Evolutionary conservation across 1,140 invertebrate species (phyloP).

Genomic region (Drosophila truncata): DNA sequence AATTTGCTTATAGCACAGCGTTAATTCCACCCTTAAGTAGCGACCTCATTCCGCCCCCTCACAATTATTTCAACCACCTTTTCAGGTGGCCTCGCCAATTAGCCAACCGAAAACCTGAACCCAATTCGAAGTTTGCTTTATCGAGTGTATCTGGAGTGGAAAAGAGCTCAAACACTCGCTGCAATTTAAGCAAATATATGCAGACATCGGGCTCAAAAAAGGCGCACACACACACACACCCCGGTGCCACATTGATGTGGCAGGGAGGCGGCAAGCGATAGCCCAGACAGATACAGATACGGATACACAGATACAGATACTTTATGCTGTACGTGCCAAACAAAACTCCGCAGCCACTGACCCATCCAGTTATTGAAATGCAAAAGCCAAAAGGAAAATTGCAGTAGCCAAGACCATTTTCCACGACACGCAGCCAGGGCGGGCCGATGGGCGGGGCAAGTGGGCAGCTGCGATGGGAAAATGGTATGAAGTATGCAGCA

Average conservation of each 20-base stretch:
- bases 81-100: conserved; percentile 30
- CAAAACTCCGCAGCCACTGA: conserved; percentile 47
- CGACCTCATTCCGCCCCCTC: background rate
- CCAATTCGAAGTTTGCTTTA: conserved; percentile 42
- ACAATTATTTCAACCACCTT: conserved; percentile 30
- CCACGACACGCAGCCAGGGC: conserved; percentile 41
- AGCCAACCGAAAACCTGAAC: conserved; percentile 30
- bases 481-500: conserved; percentile 3
- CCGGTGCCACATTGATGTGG: conserved; percentile 3
- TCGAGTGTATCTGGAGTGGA: conserved; percentile 38
- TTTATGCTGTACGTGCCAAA: conserved; percentile 69
- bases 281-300: conserved; percentile 43
- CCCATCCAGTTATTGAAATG: conserved; percentile 73
- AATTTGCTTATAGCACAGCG: background rate
- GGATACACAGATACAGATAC: conserved; percentile 38
- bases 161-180: conserved; percentile 43
- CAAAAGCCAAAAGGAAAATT: conserved; percentile 56
- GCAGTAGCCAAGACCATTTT: conserved; percentile 69
- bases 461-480: conserved; percentile 1
- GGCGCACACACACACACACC: conserved; percentile 43
- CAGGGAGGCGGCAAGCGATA: conserved; percentile 50
- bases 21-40: background rate
- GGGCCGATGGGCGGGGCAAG: background rate
- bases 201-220: conserved; percentile 55
- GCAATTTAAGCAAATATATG: conserved; percentile 81